Evolutionary conservation across 1,140 invertebrate species (phyloP).

Genomic region (Sinonovacula constricta): DNA sequence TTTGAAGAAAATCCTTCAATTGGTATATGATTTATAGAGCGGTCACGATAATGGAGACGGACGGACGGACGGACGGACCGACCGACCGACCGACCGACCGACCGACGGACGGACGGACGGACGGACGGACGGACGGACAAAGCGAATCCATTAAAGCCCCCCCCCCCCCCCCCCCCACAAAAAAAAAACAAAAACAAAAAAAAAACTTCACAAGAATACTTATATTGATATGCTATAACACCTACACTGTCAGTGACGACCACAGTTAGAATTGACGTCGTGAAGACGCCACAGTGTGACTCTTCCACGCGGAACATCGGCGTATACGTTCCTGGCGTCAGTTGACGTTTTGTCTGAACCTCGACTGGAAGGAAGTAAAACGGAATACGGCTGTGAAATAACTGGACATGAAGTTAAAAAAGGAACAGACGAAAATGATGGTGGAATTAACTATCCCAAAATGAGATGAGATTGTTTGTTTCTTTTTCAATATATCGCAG

Average conservation of each 20-base stretch:
- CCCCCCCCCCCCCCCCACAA: too few species aligned
- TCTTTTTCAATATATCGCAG: not conserved
- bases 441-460: not conserved
- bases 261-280: conserved; percentile 25
- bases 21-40: too few species aligned
- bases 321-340: conserved; percentile 12
- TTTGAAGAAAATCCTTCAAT: too few species aligned
- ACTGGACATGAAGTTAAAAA: not conserved
- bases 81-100: too few species aligned
- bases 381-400: not conserved
- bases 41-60: too few species aligned
- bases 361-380: not conserved
- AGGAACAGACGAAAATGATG: not conserved
- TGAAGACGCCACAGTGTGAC: conserved; percentile 18
- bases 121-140: too few species aligned
- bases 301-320: conserved; percentile 30
- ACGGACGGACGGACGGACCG: too few species aligned
- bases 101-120: too few species aligned
- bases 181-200: too few species aligned
- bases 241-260: conserved; percentile 36
- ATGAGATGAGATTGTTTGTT: not conserved
- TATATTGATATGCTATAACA: too few species aligned
- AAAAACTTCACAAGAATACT: too few species aligned
- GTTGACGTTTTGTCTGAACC: conserved; percentile 3
- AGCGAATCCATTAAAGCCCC: too few species aligned